Percentiles rank a stretch among this genome's conserved stretches.
These are phyloP conservation scores for Pectinophora gossypiella DNA, from an alignment of 1,140 invertebrate species.

Conservation along the genomic window DNA sequence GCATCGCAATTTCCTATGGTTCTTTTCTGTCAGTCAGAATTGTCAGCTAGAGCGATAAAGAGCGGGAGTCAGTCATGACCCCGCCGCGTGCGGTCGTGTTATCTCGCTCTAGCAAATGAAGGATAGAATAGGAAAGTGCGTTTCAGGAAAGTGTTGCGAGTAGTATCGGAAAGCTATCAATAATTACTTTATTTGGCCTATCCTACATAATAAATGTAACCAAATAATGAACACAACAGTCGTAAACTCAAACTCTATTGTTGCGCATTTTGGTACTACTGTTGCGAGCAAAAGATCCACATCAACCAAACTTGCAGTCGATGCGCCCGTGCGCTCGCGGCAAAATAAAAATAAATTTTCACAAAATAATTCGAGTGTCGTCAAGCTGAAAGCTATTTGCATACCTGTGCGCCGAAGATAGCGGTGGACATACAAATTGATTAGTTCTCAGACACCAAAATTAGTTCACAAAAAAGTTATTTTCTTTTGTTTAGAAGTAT, in stretches of 20 bases:
- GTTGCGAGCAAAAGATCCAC: conserved; percentile 48
- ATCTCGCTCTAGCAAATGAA: too few species aligned
- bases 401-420: not conserved
- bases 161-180: too few species aligned
- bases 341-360: not conserved
- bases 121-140: too few species aligned
- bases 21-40: too few species aligned
- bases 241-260: conserved; percentile 28
- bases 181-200: too few species aligned
- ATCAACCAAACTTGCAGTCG: conserved; percentile 9
- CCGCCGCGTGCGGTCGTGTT: too few species aligned
- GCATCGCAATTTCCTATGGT: too few species aligned
- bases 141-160: too few species aligned
- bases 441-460: conserved; percentile 26
- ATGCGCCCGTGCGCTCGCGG: conserved; percentile 14
- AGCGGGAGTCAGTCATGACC: too few species aligned
- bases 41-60: too few species aligned
- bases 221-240: conserved; percentile 40
- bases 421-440: not conserved
- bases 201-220: too few species aligned
- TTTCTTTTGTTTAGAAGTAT: too few species aligned
- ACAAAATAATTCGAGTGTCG: not conserved
- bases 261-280: conserved; percentile 37
- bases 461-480: conserved; percentile 30
- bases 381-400: not conserved